phyloP scores from a whole-genome alignment of 2,888 invertebrate species.

The Orthonychiurus folsomi region DNA sequence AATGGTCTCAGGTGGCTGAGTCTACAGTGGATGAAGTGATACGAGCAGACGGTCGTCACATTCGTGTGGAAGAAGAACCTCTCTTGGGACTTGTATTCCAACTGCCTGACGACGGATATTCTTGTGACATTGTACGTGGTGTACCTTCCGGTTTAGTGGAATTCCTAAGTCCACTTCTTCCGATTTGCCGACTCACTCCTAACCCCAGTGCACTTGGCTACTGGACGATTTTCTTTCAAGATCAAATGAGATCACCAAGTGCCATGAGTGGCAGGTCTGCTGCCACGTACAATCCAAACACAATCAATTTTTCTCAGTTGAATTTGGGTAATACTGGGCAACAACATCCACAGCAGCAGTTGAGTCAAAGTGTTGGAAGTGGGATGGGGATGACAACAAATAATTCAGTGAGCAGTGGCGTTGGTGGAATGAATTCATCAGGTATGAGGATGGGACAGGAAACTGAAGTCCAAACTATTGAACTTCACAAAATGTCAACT shows the following conservation, averaged over 20 bases:
- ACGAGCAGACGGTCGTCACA: constrained; percentile 79
- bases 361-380: background rate
- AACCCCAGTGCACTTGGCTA: constrained; percentile 84
- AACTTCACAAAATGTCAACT: constrained; percentile 84
- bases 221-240: constrained; percentile 71
- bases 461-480: constrained; percentile 72
- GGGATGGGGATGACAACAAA: constrained; percentile 4
- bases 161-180: constrained; percentile 73
- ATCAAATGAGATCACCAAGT: constrained; percentile 48
- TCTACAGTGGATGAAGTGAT: constrained; percentile 86
- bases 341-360: background rate
- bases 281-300: constrained; percentile 23
- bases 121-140: constrained; percentile 88
- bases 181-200: constrained; percentile 78
- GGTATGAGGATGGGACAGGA: constrained; percentile 19
- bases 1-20: constrained; percentile 59
- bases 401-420: constrained; percentile 16
- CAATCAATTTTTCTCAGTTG: constrained; percentile 6
- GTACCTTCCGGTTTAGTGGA: constrained; percentile 80
- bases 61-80: constrained; percentile 80
- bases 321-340: background rate
- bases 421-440: constrained; percentile 9
- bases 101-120: constrained; percentile 94
- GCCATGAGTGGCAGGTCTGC: constrained; percentile 54
- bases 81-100: constrained; percentile 77